Conservation (phyloP, 1,140 invertebrate genomes). For the Wasmannia auropunctata region DNA sequence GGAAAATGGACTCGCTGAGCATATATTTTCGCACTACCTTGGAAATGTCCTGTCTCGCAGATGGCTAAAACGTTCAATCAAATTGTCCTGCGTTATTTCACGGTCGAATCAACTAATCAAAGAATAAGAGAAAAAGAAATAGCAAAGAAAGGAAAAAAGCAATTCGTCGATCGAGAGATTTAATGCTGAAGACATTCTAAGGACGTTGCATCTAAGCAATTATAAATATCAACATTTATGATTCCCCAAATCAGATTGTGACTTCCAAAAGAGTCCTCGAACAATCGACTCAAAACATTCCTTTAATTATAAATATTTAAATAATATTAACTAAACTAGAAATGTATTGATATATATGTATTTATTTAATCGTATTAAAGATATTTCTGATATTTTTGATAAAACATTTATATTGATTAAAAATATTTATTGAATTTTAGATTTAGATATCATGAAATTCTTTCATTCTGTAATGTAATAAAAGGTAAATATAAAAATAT, state of each 20-base stretch:
- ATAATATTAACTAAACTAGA: not conserved
- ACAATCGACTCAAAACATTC: not conserved
- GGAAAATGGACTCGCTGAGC: constrained; percentile 63
- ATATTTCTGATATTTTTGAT: not conserved
- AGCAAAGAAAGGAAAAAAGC: constrained; percentile 28
- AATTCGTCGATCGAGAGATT: constrained; percentile 40
- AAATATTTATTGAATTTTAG: not conserved
- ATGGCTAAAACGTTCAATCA: constrained; percentile 88
- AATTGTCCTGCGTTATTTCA: constrained; percentile 74
- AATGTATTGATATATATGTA: not conserved
- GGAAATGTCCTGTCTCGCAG: constrained; percentile 95
- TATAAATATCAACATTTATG: constrained; percentile 56
- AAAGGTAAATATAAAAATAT: not conserved
- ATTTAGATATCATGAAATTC: not conserved
- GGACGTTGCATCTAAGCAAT: constrained; percentile 48
- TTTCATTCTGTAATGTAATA: not conserved
- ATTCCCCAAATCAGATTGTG: constrained; percentile 12
- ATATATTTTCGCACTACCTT: constrained; percentile 88
- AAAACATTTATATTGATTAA: not conserved
- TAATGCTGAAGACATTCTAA: constrained; percentile 11
- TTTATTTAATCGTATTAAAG: not conserved
- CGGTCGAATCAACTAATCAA: constrained; percentile 58
- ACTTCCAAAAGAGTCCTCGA: constrained; percentile 26
- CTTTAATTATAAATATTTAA: constrained; percentile 2
- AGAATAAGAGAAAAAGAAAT: constrained; percentile 37